Conservation (phyloP, 2,797 vertebrate genomes). For the Onychomys leucogaster region DNA sequence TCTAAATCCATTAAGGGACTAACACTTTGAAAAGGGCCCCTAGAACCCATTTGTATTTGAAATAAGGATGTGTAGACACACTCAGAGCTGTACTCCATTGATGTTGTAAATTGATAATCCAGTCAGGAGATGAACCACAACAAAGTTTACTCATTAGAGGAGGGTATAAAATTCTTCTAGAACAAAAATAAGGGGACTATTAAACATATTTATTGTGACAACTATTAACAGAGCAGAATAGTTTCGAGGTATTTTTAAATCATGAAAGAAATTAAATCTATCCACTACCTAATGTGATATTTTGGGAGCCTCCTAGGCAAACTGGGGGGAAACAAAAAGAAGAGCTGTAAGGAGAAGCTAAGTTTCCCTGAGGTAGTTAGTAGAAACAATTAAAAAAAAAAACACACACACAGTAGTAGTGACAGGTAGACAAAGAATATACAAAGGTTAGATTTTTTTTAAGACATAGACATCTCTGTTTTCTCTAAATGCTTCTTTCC, state of each 20-base stretch:
- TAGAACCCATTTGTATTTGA: too few relatives aligned
- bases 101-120: not conserved
- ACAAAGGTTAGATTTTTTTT: constrained; percentile 19
- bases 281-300: not conserved
- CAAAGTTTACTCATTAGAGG: not conserved
- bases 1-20: not conserved
- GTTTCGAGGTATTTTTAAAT: constrained; percentile 6
- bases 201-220: not conserved
- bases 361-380: not conserved
- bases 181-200: not conserved
- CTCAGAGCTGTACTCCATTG: not conserved
- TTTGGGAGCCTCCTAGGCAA: not conserved
- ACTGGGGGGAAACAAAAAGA: not conserved
- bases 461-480: not conserved
- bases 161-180: not conserved
- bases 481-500: not conserved
- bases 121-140: not conserved
- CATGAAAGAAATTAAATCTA: not conserved
- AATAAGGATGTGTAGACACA: not conserved
- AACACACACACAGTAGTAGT: not conserved
- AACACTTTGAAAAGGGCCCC: not conserved
- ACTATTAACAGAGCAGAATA: constrained; percentile 5
- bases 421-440: not conserved
- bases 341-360: not conserved
- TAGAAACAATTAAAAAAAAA: not conserved